These are phyloP conservation scores for Labrus mixtus DNA, from an alignment of 2,113 vertebrate genomes.

Conservation along the genomic window DNA sequence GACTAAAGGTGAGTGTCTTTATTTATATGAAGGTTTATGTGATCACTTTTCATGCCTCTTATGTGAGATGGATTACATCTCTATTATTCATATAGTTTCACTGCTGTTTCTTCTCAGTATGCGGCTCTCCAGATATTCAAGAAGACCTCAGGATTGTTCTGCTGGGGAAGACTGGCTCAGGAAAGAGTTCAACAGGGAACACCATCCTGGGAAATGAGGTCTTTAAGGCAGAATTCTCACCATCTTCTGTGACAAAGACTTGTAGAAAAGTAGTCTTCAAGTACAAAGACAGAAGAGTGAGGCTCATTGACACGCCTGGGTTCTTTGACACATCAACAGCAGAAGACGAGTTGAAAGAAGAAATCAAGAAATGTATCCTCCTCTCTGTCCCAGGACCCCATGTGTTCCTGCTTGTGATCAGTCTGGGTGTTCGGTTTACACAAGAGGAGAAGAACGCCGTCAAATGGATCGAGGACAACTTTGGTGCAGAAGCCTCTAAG, in stretches of 20 bases:
- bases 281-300: conserved; percentile 36
- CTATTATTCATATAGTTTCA: not conserved
- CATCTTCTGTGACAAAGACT: not conserved
- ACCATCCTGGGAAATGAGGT: conserved; percentile 49
- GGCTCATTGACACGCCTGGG: conserved; percentile 74
- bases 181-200: conserved; percentile 74
- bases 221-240: conserved; percentile 25
- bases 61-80: too few species aligned
- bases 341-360: not conserved
- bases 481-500: conserved; percentile 47
- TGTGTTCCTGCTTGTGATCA: conserved; percentile 69
- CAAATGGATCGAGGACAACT: conserved; percentile 58
- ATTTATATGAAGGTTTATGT: not conserved
- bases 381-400: conserved; percentile 70
- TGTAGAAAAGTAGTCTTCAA: not conserved
- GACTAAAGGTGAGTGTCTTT: conserved; percentile 12
- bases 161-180: conserved; percentile 66
- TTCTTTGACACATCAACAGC: conserved; percentile 57
- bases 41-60: not conserved
- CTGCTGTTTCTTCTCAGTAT: conserved; percentile 22
- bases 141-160: conserved; percentile 55
- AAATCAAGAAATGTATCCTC: conserved; percentile 61
- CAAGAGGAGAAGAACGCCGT: conserved; percentile 38
- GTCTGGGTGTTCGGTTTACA: conserved; percentile 47
- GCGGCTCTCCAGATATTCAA: not conserved